These are phyloP conservation scores for Elachura formosa DNA, from an alignment of 2,113 vertebrate genomes.

Conservation along the genomic window DNA sequence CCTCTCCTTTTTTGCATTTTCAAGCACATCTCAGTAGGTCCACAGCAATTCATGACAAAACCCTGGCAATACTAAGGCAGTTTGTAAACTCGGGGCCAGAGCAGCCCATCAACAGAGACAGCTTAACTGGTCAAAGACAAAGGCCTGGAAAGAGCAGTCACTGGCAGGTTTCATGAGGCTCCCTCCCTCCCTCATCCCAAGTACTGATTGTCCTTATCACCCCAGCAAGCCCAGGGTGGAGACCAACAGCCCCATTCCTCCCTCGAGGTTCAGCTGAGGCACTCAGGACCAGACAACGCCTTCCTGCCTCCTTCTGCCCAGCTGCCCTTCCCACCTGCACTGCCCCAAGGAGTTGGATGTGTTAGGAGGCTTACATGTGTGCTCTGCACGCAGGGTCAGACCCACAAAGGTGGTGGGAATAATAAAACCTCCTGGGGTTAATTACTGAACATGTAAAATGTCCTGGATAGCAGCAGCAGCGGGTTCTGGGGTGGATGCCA, in stretches of 20 bases:
- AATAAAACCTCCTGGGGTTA: neutral
- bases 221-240: neutral
- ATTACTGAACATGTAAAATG: neutral
- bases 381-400: neutral
- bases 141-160: rapidly evolving
- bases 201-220: neutral
- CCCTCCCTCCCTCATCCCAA: neutral
- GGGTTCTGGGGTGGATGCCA: neutral
- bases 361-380: rapidly evolving
- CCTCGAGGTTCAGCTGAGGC: rapidly evolving
- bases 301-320: neutral
- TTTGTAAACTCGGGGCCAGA: neutral
- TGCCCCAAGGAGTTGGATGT: rapidly evolving
- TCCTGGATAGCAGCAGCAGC: neutral
- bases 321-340: neutral
- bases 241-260: neutral
- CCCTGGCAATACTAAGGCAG: neutral
- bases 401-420: neutral
- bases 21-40: neutral
- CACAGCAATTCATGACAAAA: neutral
- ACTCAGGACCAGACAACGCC: neutral
- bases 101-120: rapidly evolving
- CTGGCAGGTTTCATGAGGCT: neutral
- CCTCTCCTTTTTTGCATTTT: neutral
- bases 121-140: neutral